Conservation (phyloP, 2,797 vertebrate genomes). For the Choloepus didactylus region DNA sequence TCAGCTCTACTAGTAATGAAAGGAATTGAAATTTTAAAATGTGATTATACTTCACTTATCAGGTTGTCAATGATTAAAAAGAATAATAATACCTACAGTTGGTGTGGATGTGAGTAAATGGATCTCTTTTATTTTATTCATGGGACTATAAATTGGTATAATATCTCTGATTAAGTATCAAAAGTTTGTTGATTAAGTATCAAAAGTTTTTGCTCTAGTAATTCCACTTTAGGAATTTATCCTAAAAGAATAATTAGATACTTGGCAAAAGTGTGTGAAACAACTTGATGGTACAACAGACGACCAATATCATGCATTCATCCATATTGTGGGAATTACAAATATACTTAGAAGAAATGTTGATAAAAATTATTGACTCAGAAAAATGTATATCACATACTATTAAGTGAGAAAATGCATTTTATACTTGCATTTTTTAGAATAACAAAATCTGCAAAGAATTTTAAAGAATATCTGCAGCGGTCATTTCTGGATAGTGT, state of each 20-base stretch:
- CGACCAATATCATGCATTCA: background rate
- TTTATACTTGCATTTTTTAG: background rate
- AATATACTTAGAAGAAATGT: slow-evolving; percentile 6
- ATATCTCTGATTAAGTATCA: slow-evolving; percentile 6
- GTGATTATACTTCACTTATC: background rate
- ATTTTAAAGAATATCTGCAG: background rate
- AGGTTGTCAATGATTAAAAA: slow-evolving; percentile 23
- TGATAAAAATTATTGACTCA: background rate
- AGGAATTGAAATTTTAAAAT: background rate
- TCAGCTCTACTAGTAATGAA: background rate
- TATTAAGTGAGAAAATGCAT: background rate
- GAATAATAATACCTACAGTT: background rate
- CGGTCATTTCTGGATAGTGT: background rate
- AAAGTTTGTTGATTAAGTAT: background rate
- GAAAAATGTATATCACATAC: background rate
- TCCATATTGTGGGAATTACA: background rate
- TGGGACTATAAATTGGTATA: background rate
- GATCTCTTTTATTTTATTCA: background rate
- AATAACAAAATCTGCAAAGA: background rate
- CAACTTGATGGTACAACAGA: background rate
- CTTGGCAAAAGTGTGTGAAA: background rate
- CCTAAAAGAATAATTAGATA: background rate
- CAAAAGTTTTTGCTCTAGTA: background rate
- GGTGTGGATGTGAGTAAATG: background rate
- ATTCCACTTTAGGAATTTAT: background rate